Conservation (phyloP, 2,113 vertebrate genomes). For the Fulmarus glacialis region DNA sequence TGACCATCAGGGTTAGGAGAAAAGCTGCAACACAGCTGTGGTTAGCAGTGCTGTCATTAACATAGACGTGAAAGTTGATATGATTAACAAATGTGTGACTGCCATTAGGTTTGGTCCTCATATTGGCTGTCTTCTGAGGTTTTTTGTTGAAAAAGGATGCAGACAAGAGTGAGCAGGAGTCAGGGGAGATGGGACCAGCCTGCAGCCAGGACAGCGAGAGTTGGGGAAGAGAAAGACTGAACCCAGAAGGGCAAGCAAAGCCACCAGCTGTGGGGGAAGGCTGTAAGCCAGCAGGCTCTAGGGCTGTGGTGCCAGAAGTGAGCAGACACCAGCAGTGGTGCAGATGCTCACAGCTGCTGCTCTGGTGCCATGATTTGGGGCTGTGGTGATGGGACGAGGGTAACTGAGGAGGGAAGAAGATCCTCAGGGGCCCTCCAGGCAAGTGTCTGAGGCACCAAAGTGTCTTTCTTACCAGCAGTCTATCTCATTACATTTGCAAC, state of each 20-base stretch:
- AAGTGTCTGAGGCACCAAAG: background rate
- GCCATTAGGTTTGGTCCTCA: background rate
- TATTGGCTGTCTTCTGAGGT: background rate
- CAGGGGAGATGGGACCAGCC: background rate
- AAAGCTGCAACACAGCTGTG: background rate
- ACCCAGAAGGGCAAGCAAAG: background rate
- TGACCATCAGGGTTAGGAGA: background rate
- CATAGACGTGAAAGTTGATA: rapidly evolving
- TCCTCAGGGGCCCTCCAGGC: background rate
- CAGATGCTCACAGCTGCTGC: background rate
- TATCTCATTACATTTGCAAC: background rate
- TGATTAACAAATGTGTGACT: rapidly evolving
- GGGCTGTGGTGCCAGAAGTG: background rate
- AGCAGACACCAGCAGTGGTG: background rate
- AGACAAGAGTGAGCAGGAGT: background rate
- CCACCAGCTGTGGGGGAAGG: background rate
- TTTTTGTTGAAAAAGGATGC: background rate
- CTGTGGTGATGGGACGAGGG: background rate
- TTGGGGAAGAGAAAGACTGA: background rate
- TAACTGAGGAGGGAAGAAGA: background rate
- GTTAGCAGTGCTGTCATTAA: background rate
- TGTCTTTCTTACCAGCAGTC: background rate
- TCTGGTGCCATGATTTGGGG: background rate
- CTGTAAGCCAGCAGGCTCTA: background rate
- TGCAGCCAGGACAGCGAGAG: background rate